phyloP scores from a whole-genome alignment of 2,113 vertebrate genomes.

The Antechinus flavipes region DNA sequence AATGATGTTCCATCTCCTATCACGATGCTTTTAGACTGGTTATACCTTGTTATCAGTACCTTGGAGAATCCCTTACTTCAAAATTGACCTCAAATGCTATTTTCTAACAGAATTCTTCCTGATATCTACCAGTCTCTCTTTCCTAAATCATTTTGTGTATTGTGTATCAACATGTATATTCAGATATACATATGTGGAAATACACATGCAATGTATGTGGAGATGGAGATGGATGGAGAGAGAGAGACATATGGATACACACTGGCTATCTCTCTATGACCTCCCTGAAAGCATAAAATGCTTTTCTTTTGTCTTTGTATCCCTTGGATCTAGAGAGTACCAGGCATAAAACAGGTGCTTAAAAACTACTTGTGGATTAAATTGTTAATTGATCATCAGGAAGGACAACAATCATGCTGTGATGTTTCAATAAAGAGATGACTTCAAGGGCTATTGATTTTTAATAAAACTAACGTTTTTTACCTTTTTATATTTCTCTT shows the following conservation, averaged over 20 bases:
- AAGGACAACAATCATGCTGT: not conserved
- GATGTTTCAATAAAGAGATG: not conserved
- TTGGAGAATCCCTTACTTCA: not conserved
- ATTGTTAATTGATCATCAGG: not conserved
- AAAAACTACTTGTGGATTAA: not conserved
- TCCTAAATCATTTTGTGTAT: not conserved
- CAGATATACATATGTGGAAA: not conserved
- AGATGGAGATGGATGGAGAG: not conserved
- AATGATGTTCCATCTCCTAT: not conserved
- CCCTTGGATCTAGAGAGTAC: not conserved
- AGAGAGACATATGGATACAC: not conserved
- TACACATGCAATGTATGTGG: not conserved
- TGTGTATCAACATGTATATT: not conserved
- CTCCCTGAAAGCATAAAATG: not conserved
- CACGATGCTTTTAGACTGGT: not conserved
- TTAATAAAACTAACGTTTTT: not conserved
- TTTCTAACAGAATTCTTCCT: not conserved
- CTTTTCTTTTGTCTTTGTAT: not conserved
- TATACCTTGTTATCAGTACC: too few species aligned
- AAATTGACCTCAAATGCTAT: not conserved
- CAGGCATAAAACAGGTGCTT: not conserved
- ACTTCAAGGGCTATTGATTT: not conserved
- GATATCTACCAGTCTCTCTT: not conserved
- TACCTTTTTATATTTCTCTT: not conserved
- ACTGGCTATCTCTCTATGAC: not conserved